A percentile compares a stretch with the other conserved stretches of the same genome.
Evolutionary conservation across 2,888 invertebrate species (phyloP).

Genomic region (Chironomus tentans): DNA sequence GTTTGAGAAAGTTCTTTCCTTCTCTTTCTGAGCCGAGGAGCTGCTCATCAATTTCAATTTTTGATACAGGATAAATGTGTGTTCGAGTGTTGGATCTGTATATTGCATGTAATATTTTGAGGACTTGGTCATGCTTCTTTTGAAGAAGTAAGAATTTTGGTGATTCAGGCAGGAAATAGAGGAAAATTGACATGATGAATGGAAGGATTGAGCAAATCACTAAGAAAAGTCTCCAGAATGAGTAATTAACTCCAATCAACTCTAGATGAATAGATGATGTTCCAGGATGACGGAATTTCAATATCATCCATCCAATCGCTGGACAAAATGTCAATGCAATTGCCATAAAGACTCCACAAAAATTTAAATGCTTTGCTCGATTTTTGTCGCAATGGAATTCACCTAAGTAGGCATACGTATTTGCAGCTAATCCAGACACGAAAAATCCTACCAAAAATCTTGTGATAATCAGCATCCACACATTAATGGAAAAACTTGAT

Average conservation of each 20-base stretch:
- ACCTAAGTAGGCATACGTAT: conserved; percentile 51
- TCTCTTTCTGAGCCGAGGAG: conserved; percentile 4
- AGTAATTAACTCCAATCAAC: conserved; percentile 48
- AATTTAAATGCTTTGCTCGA: conserved; percentile 47
- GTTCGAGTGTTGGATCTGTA: conserved; percentile 47
- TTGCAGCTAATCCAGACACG: conserved; percentile 44
- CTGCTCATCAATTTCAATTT: conserved; percentile 29
- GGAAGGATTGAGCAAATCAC: conserved; percentile 57
- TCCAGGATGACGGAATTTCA: neutral
- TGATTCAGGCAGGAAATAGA: conserved; percentile 61
- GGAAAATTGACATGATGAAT: conserved; percentile 49
- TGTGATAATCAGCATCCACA: conserved; percentile 49
- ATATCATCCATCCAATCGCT: conserved; percentile 35
- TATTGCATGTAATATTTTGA: conserved; percentile 51
- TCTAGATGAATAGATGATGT: neutral
- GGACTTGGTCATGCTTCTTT: conserved; percentile 50
- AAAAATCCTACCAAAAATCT: conserved; percentile 58
- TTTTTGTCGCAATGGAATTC: conserved; percentile 48
- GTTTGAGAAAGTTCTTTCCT: conserved; percentile 34
- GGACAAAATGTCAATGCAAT: conserved; percentile 49
- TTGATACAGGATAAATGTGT: conserved; percentile 44
- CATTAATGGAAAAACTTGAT: conserved; percentile 52
- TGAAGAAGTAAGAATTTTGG: conserved; percentile 64
- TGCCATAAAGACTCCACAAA: conserved; percentile 50
- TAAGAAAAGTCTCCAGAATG: conserved; percentile 68